These are phyloP conservation scores for Luffia ferchaultella DNA, from an alignment of 2,888 invertebrate genomes.

Conservation along the genomic window DNA sequence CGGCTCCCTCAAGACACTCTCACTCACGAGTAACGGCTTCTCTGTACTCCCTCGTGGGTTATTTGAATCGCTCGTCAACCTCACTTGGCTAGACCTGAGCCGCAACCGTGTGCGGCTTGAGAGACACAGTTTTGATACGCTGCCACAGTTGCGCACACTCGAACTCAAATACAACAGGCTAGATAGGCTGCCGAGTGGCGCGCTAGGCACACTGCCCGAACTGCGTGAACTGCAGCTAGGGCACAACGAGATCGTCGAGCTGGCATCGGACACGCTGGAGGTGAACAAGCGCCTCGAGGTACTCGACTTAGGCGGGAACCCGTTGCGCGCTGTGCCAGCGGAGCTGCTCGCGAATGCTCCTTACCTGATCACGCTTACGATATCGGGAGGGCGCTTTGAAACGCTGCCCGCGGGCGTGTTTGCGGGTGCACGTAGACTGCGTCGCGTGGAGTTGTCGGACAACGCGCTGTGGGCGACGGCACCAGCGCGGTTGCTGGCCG, in stretches of 20 bases:
- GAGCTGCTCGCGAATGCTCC: neutral
- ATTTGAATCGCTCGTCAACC: neutral
- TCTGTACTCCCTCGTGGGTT: neutral
- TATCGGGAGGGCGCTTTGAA: neutral
- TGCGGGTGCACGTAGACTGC: neutral
- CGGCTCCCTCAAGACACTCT: neutral
- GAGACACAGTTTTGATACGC: neutral
- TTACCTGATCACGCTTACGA: neutral
- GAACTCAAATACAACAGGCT: neutral
- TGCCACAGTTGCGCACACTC: neutral
- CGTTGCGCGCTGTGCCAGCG: neutral
- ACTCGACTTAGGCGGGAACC: neutral
- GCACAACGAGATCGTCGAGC: neutral
- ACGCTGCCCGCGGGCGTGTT: neutral
- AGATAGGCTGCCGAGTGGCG: neutral
- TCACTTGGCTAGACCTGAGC: neutral
- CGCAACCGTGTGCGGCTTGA: neutral
- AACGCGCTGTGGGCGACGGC: neutral
- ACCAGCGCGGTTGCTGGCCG: neutral
- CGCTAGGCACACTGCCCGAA: neutral
- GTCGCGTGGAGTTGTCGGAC: neutral
- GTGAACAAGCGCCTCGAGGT: neutral
- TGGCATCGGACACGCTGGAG: neutral
- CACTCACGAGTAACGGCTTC: neutral
- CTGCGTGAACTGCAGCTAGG: neutral